Percentiles rank a stretch among this genome's conserved stretches.
These are phyloP conservation scores for Danio albolineatus DNA, from an alignment of 2,797 vertebrate species.

Conservation along the genomic window DNA sequence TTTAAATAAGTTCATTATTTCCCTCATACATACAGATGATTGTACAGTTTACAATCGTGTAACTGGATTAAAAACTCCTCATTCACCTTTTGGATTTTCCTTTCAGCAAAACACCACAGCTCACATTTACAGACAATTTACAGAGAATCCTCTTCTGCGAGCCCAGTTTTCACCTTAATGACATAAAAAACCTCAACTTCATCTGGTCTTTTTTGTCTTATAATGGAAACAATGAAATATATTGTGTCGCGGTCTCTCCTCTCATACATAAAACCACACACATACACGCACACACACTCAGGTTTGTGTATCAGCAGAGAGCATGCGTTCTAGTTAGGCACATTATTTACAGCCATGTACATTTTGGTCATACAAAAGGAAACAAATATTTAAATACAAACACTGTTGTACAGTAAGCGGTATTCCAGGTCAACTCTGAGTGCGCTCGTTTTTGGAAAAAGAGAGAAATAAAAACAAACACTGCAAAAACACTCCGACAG, in stretches of 20 bases:
- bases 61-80: conserved; percentile 78
- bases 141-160: conserved; percentile 84
- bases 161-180: conserved; percentile 46
- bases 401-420: conserved; percentile 50
- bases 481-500: conserved; percentile 36
- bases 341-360: conserved; percentile 90
- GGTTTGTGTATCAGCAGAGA: conserved; percentile 72
- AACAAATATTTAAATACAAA: conserved; percentile 52
- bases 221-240: conserved; percentile 63
- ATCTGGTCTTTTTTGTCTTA: conserved; percentile 68
- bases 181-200: conserved; percentile 58
- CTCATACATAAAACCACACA: conserved; percentile 39
- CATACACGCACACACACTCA: conserved; percentile 31
- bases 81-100: conserved; percentile 72
- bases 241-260: conserved; percentile 54
- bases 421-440: conserved; percentile 37
- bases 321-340: conserved; percentile 78
- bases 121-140: conserved; percentile 87
- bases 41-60: conserved; percentile 86
- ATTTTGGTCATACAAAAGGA: conserved; percentile 75
- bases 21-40: conserved; percentile 87
- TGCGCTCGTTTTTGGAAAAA: conserved; percentile 22
- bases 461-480: conserved; percentile 7
- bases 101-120: conserved; percentile 71
- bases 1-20: conserved; percentile 90